Percentiles rank a stretch among this genome's conserved stretches.
phyloP scores from a whole-genome alignment of 2,113 vertebrate species.

The Proterorhinus semilunaris region DNA sequence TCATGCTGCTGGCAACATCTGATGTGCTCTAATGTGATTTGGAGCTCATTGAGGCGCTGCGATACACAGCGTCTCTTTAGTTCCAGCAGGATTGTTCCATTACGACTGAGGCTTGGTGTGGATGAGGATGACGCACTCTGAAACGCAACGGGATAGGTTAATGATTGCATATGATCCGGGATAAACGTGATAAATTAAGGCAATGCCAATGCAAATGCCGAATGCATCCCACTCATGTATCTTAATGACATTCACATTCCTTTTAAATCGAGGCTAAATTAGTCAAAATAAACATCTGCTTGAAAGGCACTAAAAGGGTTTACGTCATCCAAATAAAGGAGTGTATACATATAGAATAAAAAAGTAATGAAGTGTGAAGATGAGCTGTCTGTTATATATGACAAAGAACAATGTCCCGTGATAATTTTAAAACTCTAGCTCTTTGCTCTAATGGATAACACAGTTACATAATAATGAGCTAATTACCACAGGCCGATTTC shows the following conservation, averaged over 20 bases:
- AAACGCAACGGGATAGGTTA: slow-evolving; percentile 16
- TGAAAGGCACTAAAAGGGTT: slow-evolving; percentile 8
- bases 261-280: slow-evolving; percentile 15
- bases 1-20: slow-evolving; percentile 48
- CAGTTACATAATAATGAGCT: slow-evolving; percentile 7
- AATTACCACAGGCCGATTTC: slow-evolving; percentile 55
- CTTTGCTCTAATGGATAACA: slow-evolving; percentile 4
- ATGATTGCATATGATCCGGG: slow-evolving; percentile 10
- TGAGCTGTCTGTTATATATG: background rate
- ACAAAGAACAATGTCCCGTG: background rate
- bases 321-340: background rate
- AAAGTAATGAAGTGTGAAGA: background rate
- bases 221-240: slow-evolving; percentile 5
- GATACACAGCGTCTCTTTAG: slow-evolving; percentile 62
- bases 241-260: slow-evolving; percentile 7
- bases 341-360: slow-evolving; percentile 9
- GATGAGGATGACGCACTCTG: slow-evolving; percentile 38
- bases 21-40: slow-evolving; percentile 60
- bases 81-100: slow-evolving; percentile 67
- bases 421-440: background rate
- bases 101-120: slow-evolving; percentile 55
- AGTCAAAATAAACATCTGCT: background rate
- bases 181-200: background rate
- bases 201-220: slow-evolving; percentile 12
- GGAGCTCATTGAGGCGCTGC: slow-evolving; percentile 69